Conservation (phyloP, 2,888 invertebrate genomes). For the Podotricha telesiphe region DNA sequence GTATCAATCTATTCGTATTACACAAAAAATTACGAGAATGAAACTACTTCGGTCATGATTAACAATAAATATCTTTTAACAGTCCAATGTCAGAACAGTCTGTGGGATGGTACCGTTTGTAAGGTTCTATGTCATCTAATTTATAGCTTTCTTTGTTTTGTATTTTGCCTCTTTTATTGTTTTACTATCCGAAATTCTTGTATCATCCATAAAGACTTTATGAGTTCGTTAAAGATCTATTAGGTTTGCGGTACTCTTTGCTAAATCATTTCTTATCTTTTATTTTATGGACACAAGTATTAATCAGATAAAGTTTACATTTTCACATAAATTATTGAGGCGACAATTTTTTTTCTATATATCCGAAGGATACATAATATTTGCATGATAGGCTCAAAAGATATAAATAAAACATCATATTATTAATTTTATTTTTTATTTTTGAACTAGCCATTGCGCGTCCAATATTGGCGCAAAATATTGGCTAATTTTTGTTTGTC, state of each 20-base stretch:
- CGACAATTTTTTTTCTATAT: not conserved
- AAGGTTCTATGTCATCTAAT: slow-evolving; percentile 44
- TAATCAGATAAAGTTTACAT: slow-evolving; percentile 12
- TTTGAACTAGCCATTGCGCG: too few relatives aligned
- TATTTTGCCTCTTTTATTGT: slow-evolving; percentile 46
- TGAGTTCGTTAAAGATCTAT: slow-evolving; percentile 36
- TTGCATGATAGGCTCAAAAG: not conserved
- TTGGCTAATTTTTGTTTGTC: too few relatives aligned
- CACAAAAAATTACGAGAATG: slow-evolving; percentile 75
- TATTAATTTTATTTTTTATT: too few relatives aligned
- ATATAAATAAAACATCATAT: too few relatives aligned
- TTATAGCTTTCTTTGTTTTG: slow-evolving; percentile 49
- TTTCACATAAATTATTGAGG: not conserved
- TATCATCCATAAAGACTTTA: slow-evolving; percentile 30
- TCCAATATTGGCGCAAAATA: too few relatives aligned
- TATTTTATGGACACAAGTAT: not conserved
- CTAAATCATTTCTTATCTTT: slow-evolving; percentile 29
- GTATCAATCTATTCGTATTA: slow-evolving; percentile 75
- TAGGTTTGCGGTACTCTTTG: slow-evolving; percentile 38
- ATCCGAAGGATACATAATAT: not conserved
- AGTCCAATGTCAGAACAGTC: slow-evolving; percentile 62
- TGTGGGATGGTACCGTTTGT: slow-evolving; percentile 43
- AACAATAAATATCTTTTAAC: slow-evolving; percentile 77
- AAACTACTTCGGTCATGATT: slow-evolving; percentile 66
- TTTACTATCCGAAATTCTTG: slow-evolving; percentile 44